Evolutionary conservation across 2,888 invertebrate species (phyloP), one percentile per base, ranked within the genome.

Genomic region (Diaprepes abbreviatus): DNA sequence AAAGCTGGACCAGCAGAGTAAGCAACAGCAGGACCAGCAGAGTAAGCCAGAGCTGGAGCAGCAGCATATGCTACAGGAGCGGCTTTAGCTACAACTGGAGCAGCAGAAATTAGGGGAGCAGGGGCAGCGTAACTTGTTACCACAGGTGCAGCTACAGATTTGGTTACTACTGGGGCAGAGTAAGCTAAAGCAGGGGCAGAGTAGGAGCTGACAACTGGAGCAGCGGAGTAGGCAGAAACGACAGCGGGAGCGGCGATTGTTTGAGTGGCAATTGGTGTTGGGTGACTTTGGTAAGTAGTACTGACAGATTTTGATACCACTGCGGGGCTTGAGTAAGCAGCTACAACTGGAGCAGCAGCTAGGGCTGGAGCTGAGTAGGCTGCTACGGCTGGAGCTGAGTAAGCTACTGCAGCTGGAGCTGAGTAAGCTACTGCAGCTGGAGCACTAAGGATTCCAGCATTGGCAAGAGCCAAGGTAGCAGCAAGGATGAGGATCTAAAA

Each of bases 391-490:
- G 80, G 75, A 4, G 28, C 28, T 36, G 66, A n/a, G n/a, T n/a
- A n/a, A 40, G 66, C 67, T 5, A 10, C n/a, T 33, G 35, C 9
- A 2, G 33, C 33, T 9, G 33, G 43, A 19, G 43, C 43, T 7
- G 43, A 19, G 19, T 43, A 19, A 16, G 50, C 5, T 6, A 16
- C 12, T 38, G 43, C 43, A 24, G 24, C 24, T 17, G 17, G 43
- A 2, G 19, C 1, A 19, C 72, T 68, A 14, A 89, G 80, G 76
- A 86, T 80, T 73, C 91, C 90, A 65, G 90, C 90, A 79, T 86
- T 87, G 78, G 88, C 89, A 73, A 87, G 85, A 77, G 89, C 88
- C 83, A 89, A 86, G 77, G 86, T 84, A 80, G 89, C 86, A 80
- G 87, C 84, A 79, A 91, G 82, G 64, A 88, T 82, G 74, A 89